These are phyloP conservation scores for Eledona agricola DNA, from an alignment of 2,888 invertebrate genomes.

Conservation along the genomic window DNA sequence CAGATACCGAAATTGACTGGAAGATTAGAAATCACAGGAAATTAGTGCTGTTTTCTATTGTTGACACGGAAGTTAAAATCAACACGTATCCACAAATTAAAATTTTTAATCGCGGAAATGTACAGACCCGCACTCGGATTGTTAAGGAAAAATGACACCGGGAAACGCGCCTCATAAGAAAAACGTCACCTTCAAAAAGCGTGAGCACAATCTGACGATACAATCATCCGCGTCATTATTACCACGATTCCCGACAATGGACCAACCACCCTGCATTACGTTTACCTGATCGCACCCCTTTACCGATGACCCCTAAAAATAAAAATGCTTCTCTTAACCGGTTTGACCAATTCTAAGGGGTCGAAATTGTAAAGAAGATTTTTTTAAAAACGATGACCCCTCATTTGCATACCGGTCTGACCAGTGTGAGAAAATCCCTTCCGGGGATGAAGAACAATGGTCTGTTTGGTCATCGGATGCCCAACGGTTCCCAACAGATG, in stretches of 20 bases:
- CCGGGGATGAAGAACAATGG: conserved; percentile 15
- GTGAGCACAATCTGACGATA: no score
- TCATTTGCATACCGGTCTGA: conserved; percentile 60
- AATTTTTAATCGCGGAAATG: no score
- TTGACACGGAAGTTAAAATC: no score
- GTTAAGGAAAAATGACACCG: no score
- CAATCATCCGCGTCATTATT: no score
- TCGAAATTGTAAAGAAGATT: conserved; percentile 21
- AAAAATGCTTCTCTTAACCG: conserved; percentile 55
- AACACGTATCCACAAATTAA: no score
- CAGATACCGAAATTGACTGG: no score
- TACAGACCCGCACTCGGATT: no score
- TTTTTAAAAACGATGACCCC: conserved; percentile 57
- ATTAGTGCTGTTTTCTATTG: no score
- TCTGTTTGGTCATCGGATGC: conserved; percentile 8
- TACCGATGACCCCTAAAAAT: conserved; percentile 51
- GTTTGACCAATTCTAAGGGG: conserved; percentile 50
- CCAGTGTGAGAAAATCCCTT: conserved; percentile 51
- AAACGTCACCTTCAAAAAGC: no score
- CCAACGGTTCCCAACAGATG: conserved; percentile 16
- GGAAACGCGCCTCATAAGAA: no score
- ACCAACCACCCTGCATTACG: conserved; percentile 8
- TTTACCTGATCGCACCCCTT: conserved; percentile 29
- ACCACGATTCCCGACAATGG: conserved; percentile 1
- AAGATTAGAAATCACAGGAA: no score